phyloP scores from a whole-genome alignment of 2,797 vertebrate genomes.

The Gadopsis bispinosus region DNA sequence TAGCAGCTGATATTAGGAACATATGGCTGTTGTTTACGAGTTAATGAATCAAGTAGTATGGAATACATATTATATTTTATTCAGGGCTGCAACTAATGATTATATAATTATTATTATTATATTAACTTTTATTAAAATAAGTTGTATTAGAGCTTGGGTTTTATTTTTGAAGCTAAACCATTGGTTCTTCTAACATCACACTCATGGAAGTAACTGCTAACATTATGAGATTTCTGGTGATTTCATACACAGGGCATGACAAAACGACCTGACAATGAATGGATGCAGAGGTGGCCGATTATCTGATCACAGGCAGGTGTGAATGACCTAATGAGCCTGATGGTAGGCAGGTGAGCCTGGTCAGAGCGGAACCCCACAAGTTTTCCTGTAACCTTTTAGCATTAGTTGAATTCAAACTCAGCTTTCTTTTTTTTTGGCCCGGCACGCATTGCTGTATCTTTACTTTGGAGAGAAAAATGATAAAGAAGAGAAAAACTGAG shows the following conservation, averaged over 20 bases:
- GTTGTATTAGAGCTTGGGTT: neutral
- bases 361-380: no score
- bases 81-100: neutral
- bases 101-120: neutral
- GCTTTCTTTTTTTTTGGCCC: neutral
- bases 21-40: neutral
- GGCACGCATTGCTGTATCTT: neutral
- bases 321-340: no score
- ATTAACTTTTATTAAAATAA: neutral
- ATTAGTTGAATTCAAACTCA: neutral
- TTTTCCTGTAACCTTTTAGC: conserved; percentile 1
- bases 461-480: neutral
- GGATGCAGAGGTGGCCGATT: no score
- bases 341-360: no score
- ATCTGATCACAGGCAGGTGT: no score
- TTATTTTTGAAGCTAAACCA: neutral
- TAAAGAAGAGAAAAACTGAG: neutral
- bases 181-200: neutral
- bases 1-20: neutral
- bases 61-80: neutral
- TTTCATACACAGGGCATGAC: no score
- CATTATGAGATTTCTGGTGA: neutral
- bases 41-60: neutral
- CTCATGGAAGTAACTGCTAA: neutral
- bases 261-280: no score